These are phyloP conservation scores for Uromys caudimaculatus DNA, from an alignment of 2,797 vertebrate species.

Conservation along the genomic window DNA sequence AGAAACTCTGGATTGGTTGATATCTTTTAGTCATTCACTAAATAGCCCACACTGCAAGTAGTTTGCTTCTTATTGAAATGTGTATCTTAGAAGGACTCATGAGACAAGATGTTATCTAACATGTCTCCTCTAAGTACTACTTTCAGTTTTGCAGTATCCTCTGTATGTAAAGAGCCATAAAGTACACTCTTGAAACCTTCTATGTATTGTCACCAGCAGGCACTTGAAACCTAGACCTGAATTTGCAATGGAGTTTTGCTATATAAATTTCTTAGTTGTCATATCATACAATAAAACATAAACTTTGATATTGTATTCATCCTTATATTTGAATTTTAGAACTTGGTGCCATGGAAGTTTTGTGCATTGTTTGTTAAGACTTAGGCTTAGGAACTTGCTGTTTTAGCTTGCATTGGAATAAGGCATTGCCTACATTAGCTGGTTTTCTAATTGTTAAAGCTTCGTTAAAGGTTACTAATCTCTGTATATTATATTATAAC, in stretches of 20 bases:
- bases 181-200: background rate
- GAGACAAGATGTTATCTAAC: background rate
- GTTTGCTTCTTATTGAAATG: background rate
- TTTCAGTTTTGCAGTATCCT: background rate
- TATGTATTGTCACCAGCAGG: background rate
- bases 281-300: too few species aligned
- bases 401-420: background rate
- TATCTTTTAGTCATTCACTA: background rate
- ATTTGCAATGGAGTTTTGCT: background rate
- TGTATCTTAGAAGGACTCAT: background rate
- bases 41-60: background rate
- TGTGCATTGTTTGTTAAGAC: background rate
- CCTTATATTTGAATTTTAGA: background rate
- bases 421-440: background rate
- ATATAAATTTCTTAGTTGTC: background rate
- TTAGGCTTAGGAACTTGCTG: background rate
- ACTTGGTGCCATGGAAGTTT: background rate
- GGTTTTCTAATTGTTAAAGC: background rate
- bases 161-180: background rate
- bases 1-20: background rate
- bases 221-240: background rate
- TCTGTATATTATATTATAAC: background rate
- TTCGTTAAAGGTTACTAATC: background rate
- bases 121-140: background rate
- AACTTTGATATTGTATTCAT: background rate